Conservation (phyloP, 2,888 invertebrate genomes). For the Metellina segmentata region DNA sequence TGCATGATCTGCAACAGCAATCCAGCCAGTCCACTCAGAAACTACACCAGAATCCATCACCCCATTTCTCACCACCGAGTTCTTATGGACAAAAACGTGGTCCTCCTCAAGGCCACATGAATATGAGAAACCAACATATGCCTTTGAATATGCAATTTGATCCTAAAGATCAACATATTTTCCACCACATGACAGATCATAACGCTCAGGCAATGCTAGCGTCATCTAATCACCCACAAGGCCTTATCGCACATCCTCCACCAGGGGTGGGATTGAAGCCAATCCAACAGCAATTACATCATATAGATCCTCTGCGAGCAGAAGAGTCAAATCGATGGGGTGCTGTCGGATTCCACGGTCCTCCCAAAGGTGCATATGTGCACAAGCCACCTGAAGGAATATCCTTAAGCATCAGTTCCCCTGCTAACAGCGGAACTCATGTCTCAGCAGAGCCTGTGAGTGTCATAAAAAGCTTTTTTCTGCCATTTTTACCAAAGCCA, state of each 20-base stretch:
- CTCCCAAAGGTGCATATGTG: slow-evolving; percentile 19
- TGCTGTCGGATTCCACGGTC: slow-evolving; percentile 42
- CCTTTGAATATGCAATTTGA: slow-evolving; percentile 32
- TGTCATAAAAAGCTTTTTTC: slow-evolving; percentile 78
- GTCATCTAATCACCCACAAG: slow-evolving; percentile 27
- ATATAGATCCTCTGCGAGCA: slow-evolving; percentile 47
- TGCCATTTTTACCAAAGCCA: slow-evolving; percentile 78
- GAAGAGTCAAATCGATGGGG: slow-evolving; percentile 76
- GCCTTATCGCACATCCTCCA: slow-evolving; percentile 16
- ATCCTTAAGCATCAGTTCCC: slow-evolving; percentile 63
- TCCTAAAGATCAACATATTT: slow-evolving; percentile 50
- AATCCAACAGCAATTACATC: slow-evolving; percentile 69
- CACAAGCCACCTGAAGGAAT: slow-evolving; percentile 73
- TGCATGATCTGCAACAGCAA: slow-evolving; percentile 32
- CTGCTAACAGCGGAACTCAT: slow-evolving; percentile 75
- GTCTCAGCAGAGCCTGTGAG: slow-evolving; percentile 77
- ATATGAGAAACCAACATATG: slow-evolving; percentile 42
- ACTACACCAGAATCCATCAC: slow-evolving; percentile 19
- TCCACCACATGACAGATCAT: slow-evolving; percentile 30
- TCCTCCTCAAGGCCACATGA: slow-evolving; percentile 46
- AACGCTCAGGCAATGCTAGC: slow-evolving; percentile 23
- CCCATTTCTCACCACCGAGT: slow-evolving; percentile 14
- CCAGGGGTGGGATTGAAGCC: slow-evolving; percentile 64
- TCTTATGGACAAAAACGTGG: slow-evolving; percentile 48
- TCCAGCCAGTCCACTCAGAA: slow-evolving; percentile 37